phyloP scores from a whole-genome alignment of 2,113 vertebrate species.

The Aspidoscelis tigris region DNA sequence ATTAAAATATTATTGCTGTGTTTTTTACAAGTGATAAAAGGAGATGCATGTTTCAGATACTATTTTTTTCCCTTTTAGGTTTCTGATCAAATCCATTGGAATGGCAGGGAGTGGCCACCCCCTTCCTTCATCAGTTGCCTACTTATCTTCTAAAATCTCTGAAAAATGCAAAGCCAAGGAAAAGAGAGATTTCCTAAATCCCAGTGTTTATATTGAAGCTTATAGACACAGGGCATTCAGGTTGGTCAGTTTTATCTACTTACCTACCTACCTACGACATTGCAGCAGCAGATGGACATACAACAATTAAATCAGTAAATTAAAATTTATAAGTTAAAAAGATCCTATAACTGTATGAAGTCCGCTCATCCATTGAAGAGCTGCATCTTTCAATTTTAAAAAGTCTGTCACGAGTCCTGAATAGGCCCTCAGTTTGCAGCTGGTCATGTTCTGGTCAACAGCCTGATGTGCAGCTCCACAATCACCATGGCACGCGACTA shows the following conservation, averaged over 20 bases:
- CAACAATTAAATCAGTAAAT: too few species aligned
- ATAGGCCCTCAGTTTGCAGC: too few species aligned
- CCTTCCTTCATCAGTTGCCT: slow-evolving; percentile 71
- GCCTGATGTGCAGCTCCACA: too few species aligned
- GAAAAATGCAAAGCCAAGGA: slow-evolving; percentile 68
- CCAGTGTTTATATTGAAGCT: slow-evolving; percentile 72
- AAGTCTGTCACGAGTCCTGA: too few species aligned
- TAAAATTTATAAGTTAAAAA: too few species aligned
- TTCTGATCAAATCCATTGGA: slow-evolving; percentile 77
- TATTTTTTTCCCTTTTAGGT: slow-evolving; percentile 66
- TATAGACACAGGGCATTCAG: slow-evolving; percentile 73
- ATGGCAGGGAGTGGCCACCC: slow-evolving; percentile 48
- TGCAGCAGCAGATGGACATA: too few species aligned
- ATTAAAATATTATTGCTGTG: neutral
- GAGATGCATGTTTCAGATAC: neutral
- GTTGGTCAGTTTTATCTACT: slow-evolving; percentile 65
- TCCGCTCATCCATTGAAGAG: too few species aligned
- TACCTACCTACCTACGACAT: too few species aligned
- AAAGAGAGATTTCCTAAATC: slow-evolving; percentile 72
- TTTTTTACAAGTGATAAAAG: neutral
- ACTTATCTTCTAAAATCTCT: slow-evolving; percentile 56
- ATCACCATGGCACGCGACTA: too few species aligned
- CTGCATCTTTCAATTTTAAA: too few species aligned
- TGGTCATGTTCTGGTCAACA: too few species aligned
- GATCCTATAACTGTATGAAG: too few species aligned